Conservation (phyloP, 2,797 vertebrate species). For the Peromyscus eremicus region DNA sequence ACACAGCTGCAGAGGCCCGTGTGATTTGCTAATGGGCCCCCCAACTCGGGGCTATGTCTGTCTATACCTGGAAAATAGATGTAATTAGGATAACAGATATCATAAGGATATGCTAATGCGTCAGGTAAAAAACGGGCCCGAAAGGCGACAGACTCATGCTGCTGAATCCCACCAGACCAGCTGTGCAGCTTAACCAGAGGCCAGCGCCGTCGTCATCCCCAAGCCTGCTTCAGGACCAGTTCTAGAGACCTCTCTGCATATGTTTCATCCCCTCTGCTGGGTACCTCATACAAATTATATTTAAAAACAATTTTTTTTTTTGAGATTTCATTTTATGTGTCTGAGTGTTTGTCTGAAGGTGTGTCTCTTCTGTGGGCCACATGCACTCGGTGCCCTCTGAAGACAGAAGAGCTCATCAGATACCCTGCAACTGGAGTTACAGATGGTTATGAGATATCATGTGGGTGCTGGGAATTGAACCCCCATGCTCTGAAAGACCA, state of each 20-base stretch:
- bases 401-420: not conserved
- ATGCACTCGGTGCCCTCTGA: not conserved
- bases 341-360: not conserved
- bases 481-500: not conserved
- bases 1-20: conserved; percentile 89
- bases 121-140: conserved; percentile 84
- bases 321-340: not conserved
- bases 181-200: conserved; percentile 40
- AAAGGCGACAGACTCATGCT: conserved; percentile 73
- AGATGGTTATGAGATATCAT: not conserved
- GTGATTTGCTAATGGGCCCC: conserved; percentile 87
- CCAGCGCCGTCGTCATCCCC: not conserved
- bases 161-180: conserved; percentile 75
- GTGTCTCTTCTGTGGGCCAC: not conserved
- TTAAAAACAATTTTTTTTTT: not conserved
- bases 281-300: not conserved
- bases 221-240: not conserved
- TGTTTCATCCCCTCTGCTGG: conserved; percentile 8
- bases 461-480: not conserved
- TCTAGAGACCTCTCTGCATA: not conserved
- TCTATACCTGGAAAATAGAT: conserved; percentile 90
- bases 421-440: not conserved
- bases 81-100: conserved; percentile 90
- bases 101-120: conserved; percentile 86
- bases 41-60: conserved; percentile 84